phyloP scores from a whole-genome alignment of 2,113 vertebrate species.

The Chelonoidis abingdonii region DNA sequence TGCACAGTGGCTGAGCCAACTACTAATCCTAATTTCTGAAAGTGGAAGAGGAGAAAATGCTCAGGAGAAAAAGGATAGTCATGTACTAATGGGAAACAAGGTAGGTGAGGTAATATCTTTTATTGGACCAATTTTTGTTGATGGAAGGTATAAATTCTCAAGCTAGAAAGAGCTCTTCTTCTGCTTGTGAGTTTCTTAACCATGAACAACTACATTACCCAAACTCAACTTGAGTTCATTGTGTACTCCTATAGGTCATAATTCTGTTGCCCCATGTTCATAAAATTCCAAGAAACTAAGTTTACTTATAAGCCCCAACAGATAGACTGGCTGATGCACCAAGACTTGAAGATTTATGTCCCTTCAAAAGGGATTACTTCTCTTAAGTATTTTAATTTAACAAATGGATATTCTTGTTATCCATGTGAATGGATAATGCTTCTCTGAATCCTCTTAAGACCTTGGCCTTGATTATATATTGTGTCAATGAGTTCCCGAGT shows the following conservation, averaged over 20 bases:
- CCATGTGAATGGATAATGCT: not conserved
- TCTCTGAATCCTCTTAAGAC: not conserved
- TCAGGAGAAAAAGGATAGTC: not conserved
- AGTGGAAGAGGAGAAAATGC: not conserved
- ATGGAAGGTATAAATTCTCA: not conserved
- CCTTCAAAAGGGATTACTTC: not conserved
- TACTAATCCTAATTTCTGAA: not conserved
- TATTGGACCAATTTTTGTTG: not conserved
- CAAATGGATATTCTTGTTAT: not conserved
- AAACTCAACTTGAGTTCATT: not conserved
- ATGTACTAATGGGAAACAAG: not conserved
- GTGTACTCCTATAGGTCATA: accelerated
- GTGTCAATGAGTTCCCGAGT: not conserved
- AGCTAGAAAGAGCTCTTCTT: not conserved
- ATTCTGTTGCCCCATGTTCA: not conserved
- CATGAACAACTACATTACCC: not conserved
- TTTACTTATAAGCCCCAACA: not conserved
- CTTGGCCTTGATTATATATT: not conserved
- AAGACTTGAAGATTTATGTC: not conserved
- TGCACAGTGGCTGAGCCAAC: accelerated
- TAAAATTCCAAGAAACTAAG: not conserved
- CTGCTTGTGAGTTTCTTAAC: not conserved
- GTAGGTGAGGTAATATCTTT: not conserved
- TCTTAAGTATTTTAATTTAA: not conserved
- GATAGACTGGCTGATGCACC: not conserved